These are phyloP conservation scores for Etheostoma cragini DNA, from an alignment of 2,113 vertebrate species.

Conservation along the genomic window DNA sequence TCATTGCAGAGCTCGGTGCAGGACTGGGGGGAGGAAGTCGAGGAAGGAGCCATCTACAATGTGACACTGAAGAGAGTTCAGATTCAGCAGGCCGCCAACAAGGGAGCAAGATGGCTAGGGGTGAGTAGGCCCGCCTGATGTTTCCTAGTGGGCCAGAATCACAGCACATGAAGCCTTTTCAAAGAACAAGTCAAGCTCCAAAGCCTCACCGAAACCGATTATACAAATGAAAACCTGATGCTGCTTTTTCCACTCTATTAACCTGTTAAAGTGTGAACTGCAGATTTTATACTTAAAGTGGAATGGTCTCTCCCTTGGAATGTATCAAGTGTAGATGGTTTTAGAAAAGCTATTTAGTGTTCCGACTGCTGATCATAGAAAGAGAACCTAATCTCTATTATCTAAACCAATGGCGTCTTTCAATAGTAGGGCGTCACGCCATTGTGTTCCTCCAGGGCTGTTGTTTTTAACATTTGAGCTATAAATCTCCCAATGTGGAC, in stretches of 20 bases:
- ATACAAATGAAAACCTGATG: neutral
- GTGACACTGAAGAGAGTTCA: constrained; percentile 96
- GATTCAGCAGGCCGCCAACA: constrained; percentile 96
- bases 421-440: constrained; percentile 4
- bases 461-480: constrained; percentile 65
- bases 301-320: constrained; percentile 13
- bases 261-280: constrained; percentile 29
- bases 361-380: constrained; percentile 20
- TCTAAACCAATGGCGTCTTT: constrained; percentile 12
- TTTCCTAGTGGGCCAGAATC: constrained; percentile 12
- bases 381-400: constrained; percentile 41
- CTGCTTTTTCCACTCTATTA: constrained; percentile 21
- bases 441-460: constrained; percentile 23
- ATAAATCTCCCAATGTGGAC: constrained; percentile 53
- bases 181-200: neutral
- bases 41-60: constrained; percentile 96
- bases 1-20: constrained; percentile 91
- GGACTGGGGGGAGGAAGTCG: constrained; percentile 96
- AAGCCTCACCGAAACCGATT: neutral
- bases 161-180: constrained; percentile 1
- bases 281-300: neutral
- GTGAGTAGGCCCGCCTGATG: constrained; percentile 68
- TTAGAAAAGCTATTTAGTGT: constrained; percentile 19
- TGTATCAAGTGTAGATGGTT: neutral
- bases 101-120: constrained; percentile 90